Conservation (phyloP, 53 echinoderm and acorn worm species). For the Holothuria leucospilota region DNA sequence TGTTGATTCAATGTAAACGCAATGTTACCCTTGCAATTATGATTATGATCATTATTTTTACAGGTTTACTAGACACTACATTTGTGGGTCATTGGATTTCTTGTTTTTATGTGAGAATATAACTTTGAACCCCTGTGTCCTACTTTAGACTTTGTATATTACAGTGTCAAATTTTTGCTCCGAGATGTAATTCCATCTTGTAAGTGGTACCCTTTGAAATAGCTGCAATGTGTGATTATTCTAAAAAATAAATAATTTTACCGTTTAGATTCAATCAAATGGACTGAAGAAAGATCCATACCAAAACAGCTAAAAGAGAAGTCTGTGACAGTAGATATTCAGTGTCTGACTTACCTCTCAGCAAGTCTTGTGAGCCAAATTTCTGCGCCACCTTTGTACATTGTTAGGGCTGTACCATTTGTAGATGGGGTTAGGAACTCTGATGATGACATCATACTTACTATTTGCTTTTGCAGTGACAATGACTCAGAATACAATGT, state of each 20-base stretch:
- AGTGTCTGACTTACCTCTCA: not conserved
- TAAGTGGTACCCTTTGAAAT: too few species aligned
- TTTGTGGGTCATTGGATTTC: too few species aligned
- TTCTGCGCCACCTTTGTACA: not conserved
- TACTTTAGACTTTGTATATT: too few species aligned
- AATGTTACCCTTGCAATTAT: too few species aligned
- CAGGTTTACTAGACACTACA: not conserved
- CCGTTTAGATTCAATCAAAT: not conserved
- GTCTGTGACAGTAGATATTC: not conserved
- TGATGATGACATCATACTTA: conserved; percentile 3
- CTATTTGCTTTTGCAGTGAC: not conserved
- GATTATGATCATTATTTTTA: too few species aligned
- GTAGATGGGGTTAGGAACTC: not conserved
- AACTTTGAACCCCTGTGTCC: too few species aligned
- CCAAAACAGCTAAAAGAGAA: not conserved
- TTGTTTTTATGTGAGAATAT: too few species aligned
- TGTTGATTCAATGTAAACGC: conserved; percentile 4
- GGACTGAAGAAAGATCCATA: conserved; percentile 8
- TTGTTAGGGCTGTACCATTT: conserved; percentile 13
- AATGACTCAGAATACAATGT: conserved; percentile 12
- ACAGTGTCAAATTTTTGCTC: too few species aligned
- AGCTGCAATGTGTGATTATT: too few species aligned
- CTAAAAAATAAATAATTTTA: too few species aligned
- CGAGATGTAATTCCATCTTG: too few species aligned
- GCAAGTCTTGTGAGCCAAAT: conserved; percentile 1